A percentile compares a stretch with the other conserved stretches of the same genome.
phyloP scores from a whole-genome alignment of 1,140 invertebrate species.

The Drosophila sp. region DNA sequence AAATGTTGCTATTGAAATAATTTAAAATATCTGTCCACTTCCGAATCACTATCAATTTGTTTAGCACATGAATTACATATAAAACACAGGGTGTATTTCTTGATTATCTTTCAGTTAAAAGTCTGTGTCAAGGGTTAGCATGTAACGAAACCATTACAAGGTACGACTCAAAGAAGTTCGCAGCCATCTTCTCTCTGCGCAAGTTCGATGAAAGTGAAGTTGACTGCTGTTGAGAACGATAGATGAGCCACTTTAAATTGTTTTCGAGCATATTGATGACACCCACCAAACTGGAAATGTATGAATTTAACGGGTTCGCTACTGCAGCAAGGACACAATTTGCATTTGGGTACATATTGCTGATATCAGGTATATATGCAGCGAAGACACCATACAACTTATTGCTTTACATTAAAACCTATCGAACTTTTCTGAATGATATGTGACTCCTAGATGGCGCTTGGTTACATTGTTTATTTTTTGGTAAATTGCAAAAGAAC shows the following conservation, averaged over 20 bases:
- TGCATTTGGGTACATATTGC: too few relatives aligned
- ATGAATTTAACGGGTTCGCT: too few relatives aligned
- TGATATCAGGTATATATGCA: neutral
- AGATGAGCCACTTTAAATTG: neutral
- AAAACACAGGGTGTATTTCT: neutral
- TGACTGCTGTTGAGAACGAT: neutral
- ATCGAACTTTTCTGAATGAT: too few relatives aligned
- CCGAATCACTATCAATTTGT: neutral
- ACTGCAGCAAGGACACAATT: too few relatives aligned
- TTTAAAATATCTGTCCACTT: too few relatives aligned
- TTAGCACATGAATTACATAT: neutral
- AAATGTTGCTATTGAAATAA: too few relatives aligned
- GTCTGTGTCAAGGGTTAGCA: constrained; percentile 3
- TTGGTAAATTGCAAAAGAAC: too few relatives aligned
- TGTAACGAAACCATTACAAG: neutral
- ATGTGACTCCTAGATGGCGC: too few relatives aligned
- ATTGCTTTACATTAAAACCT: too few relatives aligned
- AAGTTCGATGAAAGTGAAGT: constrained; percentile 1
- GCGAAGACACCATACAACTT: neutral
- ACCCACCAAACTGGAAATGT: too few relatives aligned
- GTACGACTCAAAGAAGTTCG: neutral
- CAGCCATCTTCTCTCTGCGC: neutral
- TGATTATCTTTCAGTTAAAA: neutral
- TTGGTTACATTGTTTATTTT: too few relatives aligned
- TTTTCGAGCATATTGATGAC: too few relatives aligned